Evolutionary conservation across 64 coral and sea anemone genomes (phyloP).

Genomic region (Pocillopora damicornis): DNA sequence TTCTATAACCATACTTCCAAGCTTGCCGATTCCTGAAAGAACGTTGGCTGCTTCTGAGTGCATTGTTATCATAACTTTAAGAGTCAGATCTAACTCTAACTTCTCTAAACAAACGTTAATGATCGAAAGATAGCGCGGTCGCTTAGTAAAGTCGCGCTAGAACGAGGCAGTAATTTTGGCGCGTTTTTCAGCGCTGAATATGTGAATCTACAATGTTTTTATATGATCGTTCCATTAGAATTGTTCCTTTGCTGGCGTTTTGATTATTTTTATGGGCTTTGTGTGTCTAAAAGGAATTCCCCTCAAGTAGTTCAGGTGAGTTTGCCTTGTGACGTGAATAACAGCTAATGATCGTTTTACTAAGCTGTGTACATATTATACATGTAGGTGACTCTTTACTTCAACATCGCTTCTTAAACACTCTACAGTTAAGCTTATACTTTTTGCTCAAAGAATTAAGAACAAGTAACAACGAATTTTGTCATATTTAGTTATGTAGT

Average conservation of each 20-base stretch:
- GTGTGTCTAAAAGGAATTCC: not conserved
- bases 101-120: too few species aligned
- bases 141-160: not conserved
- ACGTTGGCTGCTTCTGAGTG: slow-evolving; percentile 7
- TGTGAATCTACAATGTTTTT: not conserved
- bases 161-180: slow-evolving; percentile 26
- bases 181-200: slow-evolving; percentile 18
- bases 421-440: not conserved
- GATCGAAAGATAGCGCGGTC: not conserved
- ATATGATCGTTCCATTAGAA: not conserved
- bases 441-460: not conserved
- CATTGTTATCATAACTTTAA: not conserved
- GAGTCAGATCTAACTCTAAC: too few species aligned
- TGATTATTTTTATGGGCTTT: not conserved
- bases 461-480: not conserved
- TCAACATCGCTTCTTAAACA: not conserved
- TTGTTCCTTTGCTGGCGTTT: not conserved
- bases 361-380: not conserved
- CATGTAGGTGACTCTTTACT: not conserved
- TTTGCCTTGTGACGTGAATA: not conserved
- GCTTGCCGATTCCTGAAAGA: slow-evolving; percentile 25
- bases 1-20: not conserved
- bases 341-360: not conserved
- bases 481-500: not conserved
- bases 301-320: not conserved